Conservation (phyloP, 1,140 invertebrate genomes). For the Eumaeus atala region DNA sequence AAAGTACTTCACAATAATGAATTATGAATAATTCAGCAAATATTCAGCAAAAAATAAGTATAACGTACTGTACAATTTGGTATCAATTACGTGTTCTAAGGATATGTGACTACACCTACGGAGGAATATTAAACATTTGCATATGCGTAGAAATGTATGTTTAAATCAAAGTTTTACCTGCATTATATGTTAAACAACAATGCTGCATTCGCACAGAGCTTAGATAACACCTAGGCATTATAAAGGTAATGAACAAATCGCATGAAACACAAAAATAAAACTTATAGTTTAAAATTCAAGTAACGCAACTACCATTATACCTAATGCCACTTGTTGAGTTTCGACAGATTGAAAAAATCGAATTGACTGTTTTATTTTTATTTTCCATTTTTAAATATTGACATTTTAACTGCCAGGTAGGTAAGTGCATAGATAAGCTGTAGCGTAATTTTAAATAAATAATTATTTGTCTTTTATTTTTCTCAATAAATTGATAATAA, state of each 20-base stretch:
- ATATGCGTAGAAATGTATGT: background rate
- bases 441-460: too few relatives aligned
- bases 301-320: conserved; percentile 29
- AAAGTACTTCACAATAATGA: too few relatives aligned
- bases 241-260: conserved; percentile 14
- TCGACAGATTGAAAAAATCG: conserved; percentile 45
- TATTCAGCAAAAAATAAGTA: too few relatives aligned
- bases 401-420: conserved; percentile 28
- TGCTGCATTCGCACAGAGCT: conserved; percentile 37
- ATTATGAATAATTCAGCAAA: too few relatives aligned
- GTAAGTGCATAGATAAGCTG: too few relatives aligned
- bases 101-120: too few relatives aligned
- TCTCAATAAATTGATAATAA: too few relatives aligned
- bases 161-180: conserved; percentile 23
- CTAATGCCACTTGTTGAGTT: conserved; percentile 54
- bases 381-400: conserved; percentile 38
- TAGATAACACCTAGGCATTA: conserved; percentile 56
- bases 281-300: conserved; percentile 13
- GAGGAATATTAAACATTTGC: too few relatives aligned
- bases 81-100: too few relatives aligned
- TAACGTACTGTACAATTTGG: too few relatives aligned
- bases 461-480: too few relatives aligned
- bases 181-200: conserved; percentile 45
- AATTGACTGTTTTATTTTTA: conserved; percentile 38
- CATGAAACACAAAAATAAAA: background rate